These are phyloP conservation scores for Siphamia tubifer DNA, from an alignment of 2,113 vertebrate species.

Conservation along the genomic window DNA sequence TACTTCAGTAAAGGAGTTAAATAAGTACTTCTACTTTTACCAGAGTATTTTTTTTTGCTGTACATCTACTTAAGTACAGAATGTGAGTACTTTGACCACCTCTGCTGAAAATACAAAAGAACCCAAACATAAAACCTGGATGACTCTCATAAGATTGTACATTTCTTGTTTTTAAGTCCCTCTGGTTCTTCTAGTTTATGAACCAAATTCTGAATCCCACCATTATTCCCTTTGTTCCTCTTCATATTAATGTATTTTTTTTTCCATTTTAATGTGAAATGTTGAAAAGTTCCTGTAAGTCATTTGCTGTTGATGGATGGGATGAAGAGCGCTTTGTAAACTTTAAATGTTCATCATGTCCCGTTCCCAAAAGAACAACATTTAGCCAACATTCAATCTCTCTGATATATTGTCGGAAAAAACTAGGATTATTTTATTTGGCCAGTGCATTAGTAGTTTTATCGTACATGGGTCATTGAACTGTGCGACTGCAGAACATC, in stretches of 20 bases:
- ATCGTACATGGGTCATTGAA: slow-evolving; percentile 8
- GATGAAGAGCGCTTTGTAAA: slow-evolving; percentile 24
- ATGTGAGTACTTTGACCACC: too few relatives aligned
- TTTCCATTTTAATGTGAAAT: slow-evolving; percentile 10
- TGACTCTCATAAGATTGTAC: too few relatives aligned
- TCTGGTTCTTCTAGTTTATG: too few relatives aligned
- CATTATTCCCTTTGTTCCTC: background rate
- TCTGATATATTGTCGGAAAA: background rate
- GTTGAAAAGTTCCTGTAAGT: slow-evolving; percentile 10
- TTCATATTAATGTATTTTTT: too few relatives aligned
- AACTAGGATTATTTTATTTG: slow-evolving; percentile 28
- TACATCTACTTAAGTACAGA: too few relatives aligned
- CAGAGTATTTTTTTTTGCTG: too few relatives aligned
- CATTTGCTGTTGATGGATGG: slow-evolving; percentile 14
- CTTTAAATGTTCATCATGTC: slow-evolving; percentile 36
- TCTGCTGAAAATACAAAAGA: too few relatives aligned
- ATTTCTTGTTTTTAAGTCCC: too few relatives aligned
- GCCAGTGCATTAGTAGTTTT: slow-evolving; percentile 3
- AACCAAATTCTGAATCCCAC: background rate
- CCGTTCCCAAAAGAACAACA: slow-evolving; percentile 20
- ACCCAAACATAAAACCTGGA: too few relatives aligned
- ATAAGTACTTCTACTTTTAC: too few relatives aligned
- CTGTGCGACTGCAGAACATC: background rate
- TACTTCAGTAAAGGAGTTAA: too few relatives aligned
- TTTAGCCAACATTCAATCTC: slow-evolving; percentile 9